Conservation (phyloP, 2,797 vertebrate genomes). For the Bryconaethiops microstoma region DNA sequence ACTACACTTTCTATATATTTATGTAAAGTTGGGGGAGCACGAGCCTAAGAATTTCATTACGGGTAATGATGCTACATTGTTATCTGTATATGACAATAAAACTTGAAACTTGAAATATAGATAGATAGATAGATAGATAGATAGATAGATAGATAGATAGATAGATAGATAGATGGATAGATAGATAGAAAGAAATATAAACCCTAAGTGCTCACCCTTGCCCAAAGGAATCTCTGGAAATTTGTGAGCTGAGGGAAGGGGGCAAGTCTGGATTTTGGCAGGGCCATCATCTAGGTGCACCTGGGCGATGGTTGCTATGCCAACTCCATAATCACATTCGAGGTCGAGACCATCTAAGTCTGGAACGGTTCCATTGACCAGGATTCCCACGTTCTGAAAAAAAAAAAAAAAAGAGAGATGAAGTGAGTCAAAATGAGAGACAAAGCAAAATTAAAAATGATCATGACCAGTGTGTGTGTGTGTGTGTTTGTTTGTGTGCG, state of each 20-base stretch:
- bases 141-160: no score
- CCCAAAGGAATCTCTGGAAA: constrained; percentile 79
- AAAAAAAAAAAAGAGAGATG: background rate
- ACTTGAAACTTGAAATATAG: no score
- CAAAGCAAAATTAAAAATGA: background rate
- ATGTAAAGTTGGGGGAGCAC: no score
- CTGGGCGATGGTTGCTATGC: constrained; percentile 80
- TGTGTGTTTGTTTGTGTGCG: no score
- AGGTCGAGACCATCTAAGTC: constrained; percentile 85
- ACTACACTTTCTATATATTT: no score
- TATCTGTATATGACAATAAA: no score
- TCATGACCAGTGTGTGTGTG: no score
- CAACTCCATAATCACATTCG: constrained; percentile 87
- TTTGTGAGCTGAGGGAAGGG: constrained; percentile 80
- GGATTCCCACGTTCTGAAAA: constrained; percentile 86
- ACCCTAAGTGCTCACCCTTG: constrained; percentile 78
- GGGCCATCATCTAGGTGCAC: constrained; percentile 81
- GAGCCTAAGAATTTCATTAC: no score
- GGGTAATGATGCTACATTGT: no score
- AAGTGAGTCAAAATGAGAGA: background rate
- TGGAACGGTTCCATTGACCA: constrained; percentile 92
- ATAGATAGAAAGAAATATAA: background rate
- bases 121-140: no score
- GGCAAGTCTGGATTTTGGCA: constrained; percentile 89
- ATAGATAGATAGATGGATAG: no score